Percentiles rank a stretch among this genome's conserved stretches.
Conservation (phyloP, 2,113 vertebrate genomes). For the Columba janthina region DNA sequence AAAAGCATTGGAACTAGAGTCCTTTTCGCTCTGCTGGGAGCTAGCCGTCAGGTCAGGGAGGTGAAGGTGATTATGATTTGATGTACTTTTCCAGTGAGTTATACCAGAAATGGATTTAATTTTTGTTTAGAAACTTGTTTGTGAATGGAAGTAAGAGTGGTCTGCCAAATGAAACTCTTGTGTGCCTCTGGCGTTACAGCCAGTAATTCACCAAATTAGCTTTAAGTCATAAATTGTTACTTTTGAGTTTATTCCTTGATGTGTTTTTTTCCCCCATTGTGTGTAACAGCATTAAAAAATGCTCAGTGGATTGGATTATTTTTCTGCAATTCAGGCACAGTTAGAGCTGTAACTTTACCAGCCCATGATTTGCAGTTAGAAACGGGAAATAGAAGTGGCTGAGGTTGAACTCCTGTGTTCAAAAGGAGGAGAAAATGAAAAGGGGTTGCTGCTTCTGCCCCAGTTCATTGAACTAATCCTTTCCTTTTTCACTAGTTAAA, state of each 20-base stretch:
- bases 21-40: background rate
- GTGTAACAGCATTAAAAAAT: background rate
- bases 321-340: background rate
- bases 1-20: background rate
- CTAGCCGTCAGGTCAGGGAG: background rate
- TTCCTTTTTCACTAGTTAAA: background rate
- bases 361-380: background rate
- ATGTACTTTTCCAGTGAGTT: background rate
- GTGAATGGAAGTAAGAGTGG: background rate
- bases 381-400: background rate
- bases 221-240: background rate
- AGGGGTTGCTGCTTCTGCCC: background rate
- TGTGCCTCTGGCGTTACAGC: background rate
- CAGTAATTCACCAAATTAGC: background rate
- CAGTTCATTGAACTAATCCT: background rate
- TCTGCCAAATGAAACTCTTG: background rate
- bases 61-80: background rate
- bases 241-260: background rate
- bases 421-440: background rate
- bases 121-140: constrained; percentile 3
- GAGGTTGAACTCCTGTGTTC: background rate
- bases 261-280: background rate
- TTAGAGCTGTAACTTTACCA: background rate
- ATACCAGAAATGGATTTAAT: background rate
- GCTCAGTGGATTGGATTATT: background rate